These are phyloP conservation scores for Sorex fumeus DNA, from an alignment of 2,113 vertebrate species.

Conservation along the genomic window DNA sequence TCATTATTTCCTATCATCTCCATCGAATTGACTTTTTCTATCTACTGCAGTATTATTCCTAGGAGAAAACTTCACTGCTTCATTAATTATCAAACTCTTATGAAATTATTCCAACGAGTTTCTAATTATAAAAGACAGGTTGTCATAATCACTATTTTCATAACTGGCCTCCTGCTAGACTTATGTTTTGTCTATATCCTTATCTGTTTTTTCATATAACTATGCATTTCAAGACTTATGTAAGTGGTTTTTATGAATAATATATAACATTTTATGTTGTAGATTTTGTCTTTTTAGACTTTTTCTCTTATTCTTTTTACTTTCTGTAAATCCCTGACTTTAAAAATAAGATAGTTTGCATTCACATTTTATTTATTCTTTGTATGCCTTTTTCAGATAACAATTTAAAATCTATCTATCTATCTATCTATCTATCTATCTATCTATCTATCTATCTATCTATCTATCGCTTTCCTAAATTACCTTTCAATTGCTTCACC, in stretches of 20 bases:
- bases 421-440: no score
- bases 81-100: not conserved
- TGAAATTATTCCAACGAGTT: not conserved
- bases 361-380: slow-evolving; percentile 29
- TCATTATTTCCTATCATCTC: not conserved
- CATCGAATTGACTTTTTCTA: not conserved
- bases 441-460: no score
- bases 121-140: not conserved
- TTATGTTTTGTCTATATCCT: not conserved
- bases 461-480: no score
- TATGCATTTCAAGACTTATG: not conserved
- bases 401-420: no score
- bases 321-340: not conserved
- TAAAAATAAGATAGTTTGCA: not conserved
- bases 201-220: not conserved
- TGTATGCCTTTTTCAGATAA: no score
- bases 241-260: not conserved
- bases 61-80: not conserved
- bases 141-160: not conserved
- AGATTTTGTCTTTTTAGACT: not conserved
- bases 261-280: not conserved
- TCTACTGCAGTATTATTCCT: not conserved
- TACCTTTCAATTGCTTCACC: no score
- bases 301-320: not conserved
- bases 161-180: not conserved